A percentile compares a stretch with the other conserved stretches of the same genome.
Evolutionary conservation across 2,797 vertebrate species (phyloP).

Genomic region (Hozukius guyotensis): DNA sequence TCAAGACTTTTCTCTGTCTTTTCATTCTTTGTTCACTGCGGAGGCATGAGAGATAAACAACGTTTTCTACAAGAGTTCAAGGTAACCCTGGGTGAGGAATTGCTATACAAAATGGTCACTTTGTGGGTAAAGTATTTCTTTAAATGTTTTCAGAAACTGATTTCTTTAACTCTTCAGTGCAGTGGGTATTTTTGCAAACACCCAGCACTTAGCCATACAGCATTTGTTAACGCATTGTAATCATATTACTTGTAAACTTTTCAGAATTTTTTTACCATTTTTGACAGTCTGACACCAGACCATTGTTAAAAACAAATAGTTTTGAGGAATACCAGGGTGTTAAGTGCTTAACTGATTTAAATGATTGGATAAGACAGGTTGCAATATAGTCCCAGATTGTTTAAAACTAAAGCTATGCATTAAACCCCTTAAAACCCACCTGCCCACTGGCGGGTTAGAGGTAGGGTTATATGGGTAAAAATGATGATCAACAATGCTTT

Average conservation of each 20-base stretch:
- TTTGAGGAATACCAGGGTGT: neutral
- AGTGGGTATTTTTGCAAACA: neutral
- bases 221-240: neutral
- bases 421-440: too few species aligned
- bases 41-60: too few species aligned
- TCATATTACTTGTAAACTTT: neutral
- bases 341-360: neutral
- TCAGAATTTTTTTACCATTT: neutral
- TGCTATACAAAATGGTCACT: too few species aligned
- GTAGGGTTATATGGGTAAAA: too few species aligned
- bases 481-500: too few species aligned
- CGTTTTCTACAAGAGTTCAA: too few species aligned
- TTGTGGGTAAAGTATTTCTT: too few species aligned
- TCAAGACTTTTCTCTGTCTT: too few species aligned
- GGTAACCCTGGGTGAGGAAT: too few species aligned
- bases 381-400: neutral
- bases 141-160: neutral
- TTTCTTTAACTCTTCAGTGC: neutral
- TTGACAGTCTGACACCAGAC: neutral
- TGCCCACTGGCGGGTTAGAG: too few species aligned
- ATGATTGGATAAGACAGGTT: neutral
- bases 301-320: neutral
- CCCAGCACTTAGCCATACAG: neutral
- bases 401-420: neutral
- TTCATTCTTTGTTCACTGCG: too few species aligned